These are phyloP conservation scores for Sphecodes monilicornis DNA, from an alignment of 2,888 invertebrate genomes.

Conservation along the genomic window DNA sequence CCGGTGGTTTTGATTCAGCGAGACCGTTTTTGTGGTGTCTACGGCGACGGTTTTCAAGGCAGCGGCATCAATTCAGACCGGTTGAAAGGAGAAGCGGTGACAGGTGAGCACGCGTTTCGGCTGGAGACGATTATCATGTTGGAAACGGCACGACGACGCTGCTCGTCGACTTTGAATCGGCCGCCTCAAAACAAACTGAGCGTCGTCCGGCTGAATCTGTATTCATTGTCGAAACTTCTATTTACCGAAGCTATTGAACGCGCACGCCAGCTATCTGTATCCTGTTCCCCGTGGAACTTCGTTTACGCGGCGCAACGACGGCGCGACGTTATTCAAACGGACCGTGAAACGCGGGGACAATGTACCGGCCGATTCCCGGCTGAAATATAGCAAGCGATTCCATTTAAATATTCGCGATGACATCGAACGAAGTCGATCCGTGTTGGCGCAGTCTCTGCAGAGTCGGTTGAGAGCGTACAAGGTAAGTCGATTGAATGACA, in stretches of 20 bases:
- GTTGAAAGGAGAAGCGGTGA: constrained; percentile 36
- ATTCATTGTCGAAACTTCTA: constrained; percentile 54
- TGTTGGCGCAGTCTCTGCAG: not conserved
- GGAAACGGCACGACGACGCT: constrained; percentile 15
- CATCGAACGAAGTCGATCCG: not conserved
- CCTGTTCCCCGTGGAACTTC: constrained; percentile 36
- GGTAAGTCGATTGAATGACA: too few relatives aligned
- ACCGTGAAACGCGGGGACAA: constrained; percentile 37
- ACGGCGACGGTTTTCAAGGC: constrained; percentile 48
- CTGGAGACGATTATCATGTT: constrained; percentile 59
- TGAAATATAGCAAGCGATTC: not conserved
- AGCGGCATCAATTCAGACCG: constrained; percentile 33
- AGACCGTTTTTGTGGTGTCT: constrained; percentile 22
- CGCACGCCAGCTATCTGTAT: constrained; percentile 49
- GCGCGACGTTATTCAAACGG: constrained; percentile 33
- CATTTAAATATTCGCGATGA: not conserved
- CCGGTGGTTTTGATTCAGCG: constrained; percentile 47
- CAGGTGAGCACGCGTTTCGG: constrained; percentile 41
- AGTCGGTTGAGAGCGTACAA: not conserved
- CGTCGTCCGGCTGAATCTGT: constrained; percentile 41
- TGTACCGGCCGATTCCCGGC: constrained; percentile 6
- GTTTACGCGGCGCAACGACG: constrained; percentile 43
- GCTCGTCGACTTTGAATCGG: constrained; percentile 47
- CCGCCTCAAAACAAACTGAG: constrained; percentile 40
- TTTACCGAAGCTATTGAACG: constrained; percentile 60